Evolutionary conservation across 1,140 invertebrate species (phyloP), one percentile per base, ranked within the genome.

Genomic region (Lordiphosa mommai): DNA sequence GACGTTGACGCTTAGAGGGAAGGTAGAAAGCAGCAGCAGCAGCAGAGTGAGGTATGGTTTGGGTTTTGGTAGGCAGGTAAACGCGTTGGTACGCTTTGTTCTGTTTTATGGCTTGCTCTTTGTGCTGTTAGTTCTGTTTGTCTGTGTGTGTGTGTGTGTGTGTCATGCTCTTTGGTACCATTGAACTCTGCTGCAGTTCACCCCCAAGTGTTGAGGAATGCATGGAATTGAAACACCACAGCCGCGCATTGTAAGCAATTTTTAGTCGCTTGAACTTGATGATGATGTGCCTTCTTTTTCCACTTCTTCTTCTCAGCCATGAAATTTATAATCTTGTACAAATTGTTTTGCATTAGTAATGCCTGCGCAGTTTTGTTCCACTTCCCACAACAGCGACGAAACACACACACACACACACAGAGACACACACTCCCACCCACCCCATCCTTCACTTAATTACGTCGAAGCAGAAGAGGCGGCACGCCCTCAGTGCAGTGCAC

Each of bases 281-380:
- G 38, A 7, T 30, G 50, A 38, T 38, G 51, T 29, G 27, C 61
- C 52, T n/a, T 36, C 63, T 58, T 64, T 37, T 32, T 41, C 20
- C 37, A 55, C 49, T 52, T 59, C 56, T 48, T 50, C 53, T 49
- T 50, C 55, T 58, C 64, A 74, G 64, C 64, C 71, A 74, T 74
- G 71, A 74, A 74, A 74, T 74, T 74, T 64, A 69, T 64, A 74
- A 74, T 74, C 70, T 73, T 68, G 49, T 74, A 69, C 64, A 74
- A 74, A 74, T 70, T 76, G 60, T 76, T 76, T 76, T 65, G 55
- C 55, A 74, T 76, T 74, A 66, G 65, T 74, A 70, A 65, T 70
- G 72, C 49, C 65, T 76, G 71, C 60, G 72, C 65, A 51, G 52
- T 74, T 73, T 63, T 48, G 61, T 76, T 55, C 53, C 65, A 70